Conservation (phyloP, 2,113 vertebrate species). For the Apodemus sylvaticus region DNA sequence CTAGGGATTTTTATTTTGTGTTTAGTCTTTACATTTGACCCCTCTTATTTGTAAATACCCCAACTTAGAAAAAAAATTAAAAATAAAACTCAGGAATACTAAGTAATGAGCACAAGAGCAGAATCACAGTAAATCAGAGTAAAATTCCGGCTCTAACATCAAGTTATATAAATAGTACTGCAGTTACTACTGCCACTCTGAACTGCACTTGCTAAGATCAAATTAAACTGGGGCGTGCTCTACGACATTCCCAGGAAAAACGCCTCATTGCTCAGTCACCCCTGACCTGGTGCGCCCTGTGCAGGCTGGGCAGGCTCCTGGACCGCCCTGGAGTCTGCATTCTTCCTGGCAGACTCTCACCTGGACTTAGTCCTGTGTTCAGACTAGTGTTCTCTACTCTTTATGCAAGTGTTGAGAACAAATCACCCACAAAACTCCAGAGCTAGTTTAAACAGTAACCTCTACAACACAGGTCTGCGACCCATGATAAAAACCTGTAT, state of each 20-base stretch:
- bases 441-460: background rate
- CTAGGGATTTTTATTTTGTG: background rate
- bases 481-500: background rate
- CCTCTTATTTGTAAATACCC: background rate
- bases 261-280: background rate
- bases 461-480: background rate
- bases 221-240: background rate
- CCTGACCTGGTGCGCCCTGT: background rate
- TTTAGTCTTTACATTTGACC: background rate
- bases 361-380: conserved; percentile 14
- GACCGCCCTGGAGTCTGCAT: background rate
- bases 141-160: conserved; percentile 5
- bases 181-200: background rate
- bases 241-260: background rate
- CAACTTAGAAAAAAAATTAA: background rate
- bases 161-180: background rate
- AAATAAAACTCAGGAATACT: conserved; percentile 13
- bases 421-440: background rate
- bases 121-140: conserved; percentile 8
- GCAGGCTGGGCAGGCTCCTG: background rate
- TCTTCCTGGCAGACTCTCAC: conserved; percentile 16
- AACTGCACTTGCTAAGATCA: background rate
- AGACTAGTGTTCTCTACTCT: conserved; percentile 25
- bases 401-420: background rate
- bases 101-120: background rate